A percentile compares a stretch with the other conserved stretches of the same genome.
phyloP scores from a whole-genome alignment of 2,113 vertebrate species.

The Dryoscopus gambensis region DNA sequence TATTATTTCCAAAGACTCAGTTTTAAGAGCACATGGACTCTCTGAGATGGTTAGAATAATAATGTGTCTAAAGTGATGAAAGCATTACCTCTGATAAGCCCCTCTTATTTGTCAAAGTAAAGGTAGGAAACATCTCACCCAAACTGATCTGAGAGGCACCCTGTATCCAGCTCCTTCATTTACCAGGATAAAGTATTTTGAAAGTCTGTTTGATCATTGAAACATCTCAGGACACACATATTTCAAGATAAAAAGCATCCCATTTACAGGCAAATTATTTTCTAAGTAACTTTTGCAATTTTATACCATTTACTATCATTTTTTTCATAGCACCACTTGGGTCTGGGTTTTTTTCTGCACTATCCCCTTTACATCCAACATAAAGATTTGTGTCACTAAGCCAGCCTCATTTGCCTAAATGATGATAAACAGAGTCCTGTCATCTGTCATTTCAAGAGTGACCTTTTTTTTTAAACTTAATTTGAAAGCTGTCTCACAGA shows the following conservation, averaged over 20 bases:
- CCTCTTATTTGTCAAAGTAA: not conserved
- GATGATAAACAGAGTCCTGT: not conserved
- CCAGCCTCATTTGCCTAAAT: not conserved
- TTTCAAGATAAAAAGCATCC: not conserved
- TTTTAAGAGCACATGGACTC: not conserved
- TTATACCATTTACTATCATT: not conserved
- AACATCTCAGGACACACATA: not conserved
- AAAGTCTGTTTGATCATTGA: conserved; percentile 13
- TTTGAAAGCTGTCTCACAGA: not conserved
- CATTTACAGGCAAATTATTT: conserved; percentile 13
- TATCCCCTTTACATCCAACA: not conserved
- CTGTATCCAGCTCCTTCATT: not conserved
- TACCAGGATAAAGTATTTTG: not conserved
- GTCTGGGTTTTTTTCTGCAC: not conserved
- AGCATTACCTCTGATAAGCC: not conserved
- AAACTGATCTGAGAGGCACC: not conserved
- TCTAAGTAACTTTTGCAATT: not conserved
- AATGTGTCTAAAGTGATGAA: not conserved
- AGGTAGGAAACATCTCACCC: not conserved
- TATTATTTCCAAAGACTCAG: not conserved
- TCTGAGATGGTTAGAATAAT: not conserved
- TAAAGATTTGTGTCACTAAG: not conserved
- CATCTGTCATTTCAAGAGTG: not conserved
- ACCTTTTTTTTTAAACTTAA: not conserved
- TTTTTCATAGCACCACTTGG: not conserved